These are phyloP conservation scores for Gallirallus australis DNA, from an alignment of 2,797 vertebrate genomes.

Conservation along the genomic window DNA sequence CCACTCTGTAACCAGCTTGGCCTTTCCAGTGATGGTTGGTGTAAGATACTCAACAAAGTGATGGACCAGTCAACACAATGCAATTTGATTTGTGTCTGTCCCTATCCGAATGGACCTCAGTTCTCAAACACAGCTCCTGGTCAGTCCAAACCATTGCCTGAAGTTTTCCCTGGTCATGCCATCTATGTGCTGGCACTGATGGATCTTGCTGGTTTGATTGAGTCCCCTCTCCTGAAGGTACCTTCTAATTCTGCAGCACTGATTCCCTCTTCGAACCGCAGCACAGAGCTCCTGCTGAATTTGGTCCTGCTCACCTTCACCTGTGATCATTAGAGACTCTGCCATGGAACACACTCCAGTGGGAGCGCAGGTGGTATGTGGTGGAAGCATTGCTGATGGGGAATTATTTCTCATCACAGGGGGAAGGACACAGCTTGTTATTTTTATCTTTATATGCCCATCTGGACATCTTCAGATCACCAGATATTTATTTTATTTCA, in stretches of 20 bases:
- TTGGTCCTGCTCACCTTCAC: fast-evolving
- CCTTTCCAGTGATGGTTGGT: background rate
- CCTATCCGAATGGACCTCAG: background rate
- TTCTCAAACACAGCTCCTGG: background rate
- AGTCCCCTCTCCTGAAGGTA: background rate
- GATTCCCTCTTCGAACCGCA: background rate
- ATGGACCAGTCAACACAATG: background rate
- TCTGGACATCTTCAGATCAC: constrained; percentile 35
- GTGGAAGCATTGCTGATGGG: background rate
- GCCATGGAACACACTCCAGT: background rate
- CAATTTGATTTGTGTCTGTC: background rate
- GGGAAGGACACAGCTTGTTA: background rate
- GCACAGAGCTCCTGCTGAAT: background rate
- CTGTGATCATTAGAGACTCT: background rate
- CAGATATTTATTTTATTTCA: background rate
- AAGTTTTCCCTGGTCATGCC: background rate
- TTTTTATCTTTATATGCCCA: constrained; percentile 35
- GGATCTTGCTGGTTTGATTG: fast-evolving
- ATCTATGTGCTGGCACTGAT: background rate
- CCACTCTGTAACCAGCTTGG: background rate
- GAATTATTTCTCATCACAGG: background rate
- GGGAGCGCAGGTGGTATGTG: background rate
- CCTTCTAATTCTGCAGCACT: background rate
- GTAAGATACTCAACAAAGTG: background rate
- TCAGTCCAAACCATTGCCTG: background rate